Percentiles rank a stretch among this genome's conserved stretches.
These are phyloP conservation scores for Xylocopa sonorina DNA, from an alignment of 1,140 invertebrate genomes.

Conservation along the genomic window DNA sequence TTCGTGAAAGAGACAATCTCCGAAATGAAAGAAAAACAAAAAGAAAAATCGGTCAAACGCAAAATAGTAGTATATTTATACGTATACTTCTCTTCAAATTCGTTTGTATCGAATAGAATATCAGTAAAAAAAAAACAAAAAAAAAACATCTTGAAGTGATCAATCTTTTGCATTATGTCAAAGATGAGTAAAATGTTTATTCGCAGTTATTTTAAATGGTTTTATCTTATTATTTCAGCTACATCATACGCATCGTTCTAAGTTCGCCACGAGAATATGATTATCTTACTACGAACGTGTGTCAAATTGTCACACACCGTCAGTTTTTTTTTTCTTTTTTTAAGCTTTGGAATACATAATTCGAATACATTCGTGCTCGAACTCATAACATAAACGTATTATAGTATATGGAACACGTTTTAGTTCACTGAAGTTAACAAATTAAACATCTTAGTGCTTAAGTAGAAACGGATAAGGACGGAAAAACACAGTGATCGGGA, in stretches of 20 bases:
- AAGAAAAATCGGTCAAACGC: constrained; percentile 29
- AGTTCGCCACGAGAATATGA: constrained; percentile 17
- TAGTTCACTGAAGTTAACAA: constrained; percentile 60
- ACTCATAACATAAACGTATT: constrained; percentile 57
- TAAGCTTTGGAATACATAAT: constrained; percentile 54
- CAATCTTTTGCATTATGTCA: constrained; percentile 69
- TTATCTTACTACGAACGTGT: constrained; percentile 35
- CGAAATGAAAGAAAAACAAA: constrained; percentile 36
- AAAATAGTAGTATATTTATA: constrained; percentile 46
- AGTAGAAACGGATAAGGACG: constrained; percentile 61
- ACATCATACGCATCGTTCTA: constrained; percentile 22
- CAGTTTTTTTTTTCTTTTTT: no score
- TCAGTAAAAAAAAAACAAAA: constrained; percentile 12
- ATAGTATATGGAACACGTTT: constrained; percentile 59
- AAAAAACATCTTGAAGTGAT: constrained; percentile 43
- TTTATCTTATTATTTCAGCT: constrained; percentile 57
- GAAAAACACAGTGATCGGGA: constrained; percentile 65
- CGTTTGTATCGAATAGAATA: constrained; percentile 51
- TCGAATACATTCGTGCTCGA: constrained; percentile 42
- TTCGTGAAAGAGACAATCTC: constrained; percentile 45
- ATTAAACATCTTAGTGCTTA: constrained; percentile 63
- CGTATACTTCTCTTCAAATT: constrained; percentile 42
- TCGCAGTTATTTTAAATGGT: constrained; percentile 54
- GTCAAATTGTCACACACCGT: constrained; percentile 50
- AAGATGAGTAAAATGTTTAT: constrained; percentile 63